Evolutionary conservation across 37 sponge, comb jelly and placozoan species (phyloP).

Genomic region (Dysidea cf. avara): DNA sequence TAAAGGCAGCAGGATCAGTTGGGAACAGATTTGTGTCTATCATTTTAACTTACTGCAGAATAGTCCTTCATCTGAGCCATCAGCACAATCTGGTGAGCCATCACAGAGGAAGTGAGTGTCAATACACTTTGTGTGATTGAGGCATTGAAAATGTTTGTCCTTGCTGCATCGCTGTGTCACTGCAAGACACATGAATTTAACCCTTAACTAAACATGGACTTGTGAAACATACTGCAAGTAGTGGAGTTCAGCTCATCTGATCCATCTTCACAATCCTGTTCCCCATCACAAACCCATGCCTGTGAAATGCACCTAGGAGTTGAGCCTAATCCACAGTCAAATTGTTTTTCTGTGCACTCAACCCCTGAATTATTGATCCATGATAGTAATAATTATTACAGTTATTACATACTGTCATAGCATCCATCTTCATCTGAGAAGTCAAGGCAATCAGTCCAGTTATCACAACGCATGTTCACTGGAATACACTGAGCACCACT

Average conservation of each 20-base stretch:
- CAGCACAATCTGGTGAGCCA: not conserved
- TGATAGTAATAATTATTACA: too few relatives aligned
- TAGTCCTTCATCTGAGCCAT: constrained; percentile 25
- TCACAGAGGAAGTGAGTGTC: constrained; percentile 9
- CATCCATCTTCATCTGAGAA: not conserved
- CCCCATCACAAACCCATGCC: constrained; percentile 6
- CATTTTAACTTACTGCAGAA: constrained; percentile 5
- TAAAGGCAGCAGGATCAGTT: too few relatives aligned
- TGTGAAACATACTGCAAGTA: too few relatives aligned
- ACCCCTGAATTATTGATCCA: too few relatives aligned
- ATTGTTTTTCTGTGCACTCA: too few relatives aligned
- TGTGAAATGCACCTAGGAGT: constrained; percentile 4
- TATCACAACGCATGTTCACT: too few relatives aligned
- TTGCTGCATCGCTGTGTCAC: not conserved
- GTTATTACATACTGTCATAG: too few relatives aligned
- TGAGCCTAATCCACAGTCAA: constrained; percentile 6
- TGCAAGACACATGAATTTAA: not conserved
- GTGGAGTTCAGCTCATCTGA: constrained; percentile 12
- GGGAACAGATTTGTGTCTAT: too few relatives aligned
- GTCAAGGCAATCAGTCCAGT: too few relatives aligned
- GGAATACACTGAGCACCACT: too few relatives aligned
- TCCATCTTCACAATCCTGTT: constrained; percentile 8
- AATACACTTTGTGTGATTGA: constrained; percentile 1
- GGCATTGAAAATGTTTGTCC: constrained; percentile 4
- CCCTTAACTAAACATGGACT: too few relatives aligned